A percentile compares a stretch with the other conserved stretches of the same genome.
phyloP scores from a whole-genome alignment of 2,888 invertebrate species.

The Polydrusus tereticollis region DNA sequence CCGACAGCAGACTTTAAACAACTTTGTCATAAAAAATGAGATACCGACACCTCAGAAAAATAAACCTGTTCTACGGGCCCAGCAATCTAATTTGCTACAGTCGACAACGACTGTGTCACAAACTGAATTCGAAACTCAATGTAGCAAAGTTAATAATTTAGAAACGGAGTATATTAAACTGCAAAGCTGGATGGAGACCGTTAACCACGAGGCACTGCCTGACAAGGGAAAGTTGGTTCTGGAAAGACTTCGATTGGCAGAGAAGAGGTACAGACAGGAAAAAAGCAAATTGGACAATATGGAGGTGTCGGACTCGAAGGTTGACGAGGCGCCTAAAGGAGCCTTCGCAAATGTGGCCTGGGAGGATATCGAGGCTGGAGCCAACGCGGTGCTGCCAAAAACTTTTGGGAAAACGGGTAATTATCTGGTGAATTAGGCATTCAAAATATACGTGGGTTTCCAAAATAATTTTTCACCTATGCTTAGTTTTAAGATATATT shows the following conservation, averaged over 20 bases:
- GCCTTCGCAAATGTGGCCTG: conserved; percentile 58
- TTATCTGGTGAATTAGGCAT: conserved; percentile 44
- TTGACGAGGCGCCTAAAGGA: not conserved
- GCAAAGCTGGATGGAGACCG: conserved; percentile 52
- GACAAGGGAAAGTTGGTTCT: conserved; percentile 75
- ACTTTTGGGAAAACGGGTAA: conserved; percentile 70
- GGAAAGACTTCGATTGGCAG: conserved; percentile 57
- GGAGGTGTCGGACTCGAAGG: conserved; percentile 64
- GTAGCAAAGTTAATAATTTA: conserved; percentile 42
- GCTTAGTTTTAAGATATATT: too few species aligned
- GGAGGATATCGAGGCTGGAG: conserved; percentile 71
- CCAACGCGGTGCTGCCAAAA: conserved; percentile 70
- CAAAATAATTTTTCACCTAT: too few species aligned
- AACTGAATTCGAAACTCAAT: conserved; percentile 23
- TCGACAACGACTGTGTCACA: conserved; percentile 13
- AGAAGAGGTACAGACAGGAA: conserved; percentile 67
- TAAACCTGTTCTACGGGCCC: not conserved
- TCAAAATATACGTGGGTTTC: not conserved
- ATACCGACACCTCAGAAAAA: not conserved
- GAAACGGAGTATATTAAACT: conserved; percentile 49
- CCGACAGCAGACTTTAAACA: conserved; percentile 11
- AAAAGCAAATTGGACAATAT: conserved; percentile 69
- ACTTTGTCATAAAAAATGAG: conserved; percentile 6
- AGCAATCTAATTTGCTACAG: not conserved
- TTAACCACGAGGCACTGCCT: conserved; percentile 68